phyloP scores from a whole-genome alignment of 2,888 invertebrate genomes.

The Apodemia mormo region DNA sequence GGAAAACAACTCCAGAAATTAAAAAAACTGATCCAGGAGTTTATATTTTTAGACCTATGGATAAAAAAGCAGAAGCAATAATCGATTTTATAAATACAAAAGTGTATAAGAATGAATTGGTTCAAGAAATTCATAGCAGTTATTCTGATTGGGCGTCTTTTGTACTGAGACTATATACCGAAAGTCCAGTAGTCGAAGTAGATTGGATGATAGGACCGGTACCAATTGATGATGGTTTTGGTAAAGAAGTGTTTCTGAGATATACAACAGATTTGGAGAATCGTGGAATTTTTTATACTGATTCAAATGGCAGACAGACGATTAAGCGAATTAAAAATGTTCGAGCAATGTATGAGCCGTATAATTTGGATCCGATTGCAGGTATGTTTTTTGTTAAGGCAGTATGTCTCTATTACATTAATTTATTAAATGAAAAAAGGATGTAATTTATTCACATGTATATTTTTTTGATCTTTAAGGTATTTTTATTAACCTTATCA shows the following conservation, averaged over 20 bases:
- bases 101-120: slow-evolving; percentile 79
- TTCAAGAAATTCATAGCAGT: slow-evolving; percentile 87
- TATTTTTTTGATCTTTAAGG: too few species aligned
- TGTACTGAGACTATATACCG: slow-evolving; percentile 85
- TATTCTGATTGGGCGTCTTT: slow-evolving; percentile 86
- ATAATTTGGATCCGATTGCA: slow-evolving; percentile 45
- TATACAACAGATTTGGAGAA: slow-evolving; percentile 85
- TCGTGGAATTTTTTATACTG: slow-evolving; percentile 90
- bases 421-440: too few species aligned
- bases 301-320: slow-evolving; percentile 95
- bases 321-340: slow-evolving; percentile 85
- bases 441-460: too few species aligned
- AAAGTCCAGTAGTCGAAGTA: slow-evolving; percentile 84
- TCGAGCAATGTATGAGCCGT: slow-evolving; percentile 44
- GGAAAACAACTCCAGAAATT: slow-evolving; percentile 75
- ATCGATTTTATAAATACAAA: slow-evolving; percentile 38
- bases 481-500: too few species aligned
- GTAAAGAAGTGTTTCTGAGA: slow-evolving; percentile 92
- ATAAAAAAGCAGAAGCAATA: slow-evolving; percentile 42
- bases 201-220: slow-evolving; percentile 92
- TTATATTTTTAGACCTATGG: slow-evolving; percentile 87
- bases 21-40: slow-evolving; percentile 94
- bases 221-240: slow-evolving; percentile 82
- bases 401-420: too few species aligned
- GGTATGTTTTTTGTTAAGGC: slow-evolving; percentile 40